Evolutionary conservation across 2,888 invertebrate genomes (phyloP), one percentile per base, ranked within the genome.

Genomic region (Actias luna): DNA sequence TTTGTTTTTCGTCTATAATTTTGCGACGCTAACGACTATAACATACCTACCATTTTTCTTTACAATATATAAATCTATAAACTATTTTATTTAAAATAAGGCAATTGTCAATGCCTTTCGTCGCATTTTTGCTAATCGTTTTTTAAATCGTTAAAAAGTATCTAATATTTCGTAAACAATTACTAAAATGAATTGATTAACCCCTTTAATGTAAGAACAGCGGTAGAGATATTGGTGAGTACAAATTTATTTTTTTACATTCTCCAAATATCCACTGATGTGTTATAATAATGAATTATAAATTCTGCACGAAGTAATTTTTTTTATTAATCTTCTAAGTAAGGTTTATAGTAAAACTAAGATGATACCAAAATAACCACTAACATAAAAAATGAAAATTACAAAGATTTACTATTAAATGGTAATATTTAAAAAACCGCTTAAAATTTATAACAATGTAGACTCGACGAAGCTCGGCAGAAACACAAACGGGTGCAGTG

Each of bases 11-110:
- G 69, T 69, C 69, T 64, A 67, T 65, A 73, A 77, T 82, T 88
- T 89, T 89, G 87, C 87, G 87, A 89, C 80, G 87, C 88, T 88
- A 85, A 82, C 85, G 86, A 83, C 64, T 64, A 50, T 68, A 63
- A 70, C 70, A 66, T 68, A 79, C 69, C 84, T 90, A 92, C 92
- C 91, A 92, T 92, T 91, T 92, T 91, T 91, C 89, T 82, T 69
- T 83, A 83, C 84, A 73, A 61, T 58, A 60, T 39, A 60, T 33
- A 25, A 58, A 55, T 61, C 62, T 61, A 64, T 46, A 42, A 62
- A 59, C 33, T 58, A 31, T 60, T 42, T 10, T 33, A 59, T 59
- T 33, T 33, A 42, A 18, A 52, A 27, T 33, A 59, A 58, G 35
- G 25, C 29, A 8, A 29, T 29, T 55, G 7, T 25, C 14, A 5